Base-by-base conservation (phyloP, 2,113 vertebrate genomes). In the Orycteropus afer region DNA sequence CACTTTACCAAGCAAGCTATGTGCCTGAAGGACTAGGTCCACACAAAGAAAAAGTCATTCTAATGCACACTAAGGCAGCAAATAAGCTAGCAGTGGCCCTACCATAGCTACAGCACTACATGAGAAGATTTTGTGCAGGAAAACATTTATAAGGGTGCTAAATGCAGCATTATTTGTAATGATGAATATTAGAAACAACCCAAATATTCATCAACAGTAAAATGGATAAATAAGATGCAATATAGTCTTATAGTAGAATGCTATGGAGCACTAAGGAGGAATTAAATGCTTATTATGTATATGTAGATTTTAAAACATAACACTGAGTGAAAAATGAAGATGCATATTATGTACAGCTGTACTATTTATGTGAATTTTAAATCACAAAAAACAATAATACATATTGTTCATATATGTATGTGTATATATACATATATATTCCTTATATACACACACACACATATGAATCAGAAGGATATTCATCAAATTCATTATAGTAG, bases 251-350 rank as follows among this genome's bases (percentile, higher is more conserved):
- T 32, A 27, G 2, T 55, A 45, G 25, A 93, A 92, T 27, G 59
- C 34, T 88, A 45, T 4, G 34, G 14, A 69, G 22, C 17, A 67
- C 59, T 59, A 73, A 49, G 34, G 77, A 88, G 57, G 37, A 73
- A 86, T 49, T 29, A 79, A 55, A 34, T 80, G 83, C 12, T 77
- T 45, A 59, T 78, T 82, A 74, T 2, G 0, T 63, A 32, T 8
- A 27, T 40, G 14, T 23, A 80, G 55, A 81, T 63, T 91, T 84
- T 25, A 32, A 93, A 89, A 65, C 14, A 40, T 63, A 91, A 86
- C 53, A 73, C 2, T 61, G 61, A 82, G 4, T 95, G 59, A 88
- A 69, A 90, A 92, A 51, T 65, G 69, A 90, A 83, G 22, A 73
- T 53, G 25, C 49, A 67, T 79, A 69, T 85, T 90, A 86, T 37